Percentiles rank a stretch among this genome's conserved stretches.
Evolutionary conservation across 2,797 vertebrate species (phyloP).

Genomic region (Bradypodion ventrale): DNA sequence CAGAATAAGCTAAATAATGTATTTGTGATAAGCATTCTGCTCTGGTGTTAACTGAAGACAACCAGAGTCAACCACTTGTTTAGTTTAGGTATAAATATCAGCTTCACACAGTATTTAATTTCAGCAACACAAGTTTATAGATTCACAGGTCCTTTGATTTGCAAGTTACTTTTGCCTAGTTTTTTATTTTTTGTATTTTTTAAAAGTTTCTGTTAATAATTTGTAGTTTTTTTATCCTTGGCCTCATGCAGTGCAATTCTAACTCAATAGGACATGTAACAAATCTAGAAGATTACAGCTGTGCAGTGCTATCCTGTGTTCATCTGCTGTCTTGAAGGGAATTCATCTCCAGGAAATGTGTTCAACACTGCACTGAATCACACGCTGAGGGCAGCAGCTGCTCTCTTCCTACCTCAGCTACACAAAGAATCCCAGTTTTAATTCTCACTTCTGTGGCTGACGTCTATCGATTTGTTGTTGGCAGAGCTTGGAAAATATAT

Average conservation of each 20-base stretch:
- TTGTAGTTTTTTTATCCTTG: not conserved
- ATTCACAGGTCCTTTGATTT: not conserved
- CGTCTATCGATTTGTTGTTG: not conserved
- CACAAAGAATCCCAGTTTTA: not conserved
- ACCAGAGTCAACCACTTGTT: conserved; percentile 41
- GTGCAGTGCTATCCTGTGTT: not conserved
- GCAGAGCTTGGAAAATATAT: not conserved
- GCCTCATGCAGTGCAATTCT: not conserved
- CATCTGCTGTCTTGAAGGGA: not conserved
- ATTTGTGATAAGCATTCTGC: conserved; percentile 12
- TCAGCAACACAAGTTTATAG: conserved; percentile 8
- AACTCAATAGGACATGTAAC: not conserved
- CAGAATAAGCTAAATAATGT: conserved; percentile 10
- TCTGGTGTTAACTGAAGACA: not conserved
- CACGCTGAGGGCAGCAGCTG: not conserved
- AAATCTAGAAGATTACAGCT: not conserved
- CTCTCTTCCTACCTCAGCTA: not conserved
- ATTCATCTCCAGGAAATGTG: not conserved
- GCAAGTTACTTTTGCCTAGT: no score
- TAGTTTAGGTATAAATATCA: rapidly evolving
- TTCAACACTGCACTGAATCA: not conserved
- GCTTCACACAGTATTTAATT: not conserved
- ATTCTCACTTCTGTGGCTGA: not conserved
- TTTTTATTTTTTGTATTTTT: no score
- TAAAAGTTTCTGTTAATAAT: not conserved